A percentile compares a stretch with the other conserved stretches of the same genome.
phyloP scores from a whole-genome alignment of 1,140 invertebrate genomes.

The Artemia franciscana region DNA sequence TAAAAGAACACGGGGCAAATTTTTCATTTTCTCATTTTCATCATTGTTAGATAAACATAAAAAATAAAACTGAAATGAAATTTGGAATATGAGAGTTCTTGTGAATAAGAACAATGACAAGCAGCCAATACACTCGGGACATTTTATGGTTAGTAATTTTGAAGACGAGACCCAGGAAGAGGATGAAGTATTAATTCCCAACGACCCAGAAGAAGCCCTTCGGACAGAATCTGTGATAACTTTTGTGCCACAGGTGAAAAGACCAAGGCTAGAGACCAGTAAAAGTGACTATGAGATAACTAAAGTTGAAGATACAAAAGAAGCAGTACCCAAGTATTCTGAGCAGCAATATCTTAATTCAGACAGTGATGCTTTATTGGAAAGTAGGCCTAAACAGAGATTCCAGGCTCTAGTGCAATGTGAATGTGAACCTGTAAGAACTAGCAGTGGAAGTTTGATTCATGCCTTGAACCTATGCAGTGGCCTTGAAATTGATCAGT shows the following conservation, averaged over 20 bases:
- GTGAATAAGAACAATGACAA: not conserved
- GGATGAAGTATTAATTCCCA: constrained; percentile 49
- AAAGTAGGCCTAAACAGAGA: too few species aligned
- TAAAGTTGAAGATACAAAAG: not conserved
- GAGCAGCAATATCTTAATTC: too few species aligned
- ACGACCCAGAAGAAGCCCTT: not conserved
- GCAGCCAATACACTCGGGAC: constrained; percentile 63
- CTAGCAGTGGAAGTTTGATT: too few species aligned
- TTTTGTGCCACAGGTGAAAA: not conserved
- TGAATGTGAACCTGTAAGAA: too few species aligned
- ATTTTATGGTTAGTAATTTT: constrained; percentile 94
- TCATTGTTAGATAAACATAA: not conserved
- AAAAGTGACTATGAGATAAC: too few species aligned
- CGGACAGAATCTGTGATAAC: not conserved
- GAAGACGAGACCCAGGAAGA: constrained; percentile 75
- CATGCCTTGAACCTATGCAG: too few species aligned
- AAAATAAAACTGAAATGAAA: not conserved
- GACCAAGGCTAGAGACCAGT: too few species aligned
- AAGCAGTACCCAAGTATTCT: too few species aligned
- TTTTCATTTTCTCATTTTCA: too few species aligned
- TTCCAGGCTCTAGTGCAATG: too few species aligned
- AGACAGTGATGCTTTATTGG: too few species aligned
- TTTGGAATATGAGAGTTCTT: not conserved
- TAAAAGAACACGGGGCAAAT: too few species aligned
- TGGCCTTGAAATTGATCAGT: constrained; percentile 58